phyloP scores from a whole-genome alignment of 37 sponge, comb jelly and placozoan genomes.

The Eunapius fragilis region DNA sequence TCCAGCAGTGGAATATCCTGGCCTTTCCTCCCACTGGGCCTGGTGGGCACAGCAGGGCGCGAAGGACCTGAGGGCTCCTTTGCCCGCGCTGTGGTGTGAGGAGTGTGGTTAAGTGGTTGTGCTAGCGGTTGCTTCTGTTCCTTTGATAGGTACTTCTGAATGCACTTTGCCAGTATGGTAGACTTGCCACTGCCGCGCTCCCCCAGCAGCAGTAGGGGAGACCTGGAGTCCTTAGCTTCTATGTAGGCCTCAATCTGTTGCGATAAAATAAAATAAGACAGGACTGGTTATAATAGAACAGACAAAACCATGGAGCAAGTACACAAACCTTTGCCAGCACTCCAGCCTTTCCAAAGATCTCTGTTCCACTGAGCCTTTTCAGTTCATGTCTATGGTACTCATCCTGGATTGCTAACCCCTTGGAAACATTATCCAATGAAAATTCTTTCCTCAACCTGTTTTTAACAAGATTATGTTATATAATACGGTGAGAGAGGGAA shows the following conservation, averaged over 20 bases:
- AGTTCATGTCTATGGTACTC: not conserved
- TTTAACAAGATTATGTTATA: too few relatives aligned
- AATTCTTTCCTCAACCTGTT: not conserved
- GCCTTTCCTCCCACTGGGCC: not conserved
- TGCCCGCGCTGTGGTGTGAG: not conserved
- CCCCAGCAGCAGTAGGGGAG: constrained; percentile 38
- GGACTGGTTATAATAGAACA: not conserved
- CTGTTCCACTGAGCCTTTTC: not conserved
- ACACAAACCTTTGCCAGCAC: not conserved
- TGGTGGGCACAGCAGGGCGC: not conserved
- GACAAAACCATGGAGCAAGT: not conserved
- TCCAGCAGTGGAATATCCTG: not conserved
- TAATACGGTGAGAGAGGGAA: not conserved
- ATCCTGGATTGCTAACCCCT: not conserved
- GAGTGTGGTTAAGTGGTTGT: not conserved
- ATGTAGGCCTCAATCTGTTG: constrained; percentile 37
- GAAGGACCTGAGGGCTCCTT: not conserved
- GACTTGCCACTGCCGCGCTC: constrained; percentile 44
- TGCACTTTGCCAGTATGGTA: constrained; percentile 24
- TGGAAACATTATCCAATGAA: not conserved
- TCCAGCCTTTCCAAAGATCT: constrained; percentile 1
- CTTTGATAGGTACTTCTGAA: not conserved
- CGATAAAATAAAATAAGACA: not conserved
- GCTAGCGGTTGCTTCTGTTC: not conserved
- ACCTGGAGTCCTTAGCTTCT: not conserved